Percentiles rank a stretch among this genome's conserved stretches.
Conservation (phyloP, 2,113 vertebrate genomes). For the Formicarius rufipectus region DNA sequence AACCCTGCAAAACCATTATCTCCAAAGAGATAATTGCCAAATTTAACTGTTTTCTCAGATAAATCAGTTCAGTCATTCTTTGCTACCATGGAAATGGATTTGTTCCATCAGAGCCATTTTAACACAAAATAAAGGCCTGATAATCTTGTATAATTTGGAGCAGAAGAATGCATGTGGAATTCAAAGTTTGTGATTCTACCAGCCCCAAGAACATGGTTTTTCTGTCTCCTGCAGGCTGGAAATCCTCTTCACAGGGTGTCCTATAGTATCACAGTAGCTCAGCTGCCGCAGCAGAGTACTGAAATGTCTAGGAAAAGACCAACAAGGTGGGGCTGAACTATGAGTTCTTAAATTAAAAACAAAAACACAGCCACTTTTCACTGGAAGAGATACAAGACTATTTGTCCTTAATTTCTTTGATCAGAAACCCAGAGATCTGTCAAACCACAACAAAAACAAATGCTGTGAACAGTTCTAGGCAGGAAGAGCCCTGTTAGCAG, state of each 20-base stretch:
- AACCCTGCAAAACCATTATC: neutral
- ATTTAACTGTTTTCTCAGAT: neutral
- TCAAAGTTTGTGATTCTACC: neutral
- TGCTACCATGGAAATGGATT: neutral
- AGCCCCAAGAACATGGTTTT: fast-evolving
- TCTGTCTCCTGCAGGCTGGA: neutral
- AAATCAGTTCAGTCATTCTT: neutral
- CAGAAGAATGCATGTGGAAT: neutral
- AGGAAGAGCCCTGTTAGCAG: conserved; percentile 54
- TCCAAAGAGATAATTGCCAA: fast-evolving
- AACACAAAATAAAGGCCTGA: neutral
- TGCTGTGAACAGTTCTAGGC: conserved; percentile 28
- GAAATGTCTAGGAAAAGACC: neutral
- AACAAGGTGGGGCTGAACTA: conserved; percentile 32
- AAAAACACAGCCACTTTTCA: neutral
- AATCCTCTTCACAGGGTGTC: neutral
- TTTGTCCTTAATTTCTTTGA: conserved; percentile 58
- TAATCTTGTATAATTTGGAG: neutral
- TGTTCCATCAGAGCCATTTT: neutral
- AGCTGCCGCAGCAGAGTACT: neutral
- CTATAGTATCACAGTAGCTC: neutral
- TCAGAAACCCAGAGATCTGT: conserved; percentile 42
- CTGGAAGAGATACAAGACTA: conserved; percentile 26
- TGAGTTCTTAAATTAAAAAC: neutral
- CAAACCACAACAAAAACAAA: conserved; percentile 49